phyloP scores from a whole-genome alignment of 2,797 vertebrate genomes.

The Emydoidea blandingii region DNA sequence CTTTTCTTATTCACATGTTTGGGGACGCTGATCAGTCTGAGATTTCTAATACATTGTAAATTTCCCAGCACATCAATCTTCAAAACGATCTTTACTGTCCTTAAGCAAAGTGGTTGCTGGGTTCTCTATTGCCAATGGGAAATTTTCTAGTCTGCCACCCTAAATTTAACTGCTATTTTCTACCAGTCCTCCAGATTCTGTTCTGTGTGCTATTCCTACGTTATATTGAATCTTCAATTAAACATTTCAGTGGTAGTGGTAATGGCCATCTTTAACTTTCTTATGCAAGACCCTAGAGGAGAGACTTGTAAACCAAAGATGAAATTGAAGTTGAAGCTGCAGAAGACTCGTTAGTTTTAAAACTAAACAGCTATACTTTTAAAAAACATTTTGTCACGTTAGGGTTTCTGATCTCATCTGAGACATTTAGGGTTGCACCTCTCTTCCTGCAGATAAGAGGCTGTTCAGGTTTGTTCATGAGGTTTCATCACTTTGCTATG shows the following conservation, averaged over 20 bases:
- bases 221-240: background rate
- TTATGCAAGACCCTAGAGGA: background rate
- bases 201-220: background rate
- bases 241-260: background rate
- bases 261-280: accelerated
- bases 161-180: background rate
- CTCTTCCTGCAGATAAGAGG: background rate
- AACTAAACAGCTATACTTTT: background rate
- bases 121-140: background rate
- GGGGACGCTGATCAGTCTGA: background rate
- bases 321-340: background rate
- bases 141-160: background rate
- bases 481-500: accelerated
- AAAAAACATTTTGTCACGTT: background rate
- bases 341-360: background rate
- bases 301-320: background rate
- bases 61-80: background rate
- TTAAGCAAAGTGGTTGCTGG: background rate
- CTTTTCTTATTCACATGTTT: background rate
- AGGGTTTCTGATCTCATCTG: background rate
- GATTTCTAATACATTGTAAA: background rate
- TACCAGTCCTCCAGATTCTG: background rate
- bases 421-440: background rate
- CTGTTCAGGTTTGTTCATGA: background rate
- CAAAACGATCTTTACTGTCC: background rate